A percentile compares a stretch with the other conserved stretches of the same genome.
These are phyloP conservation scores for Dolichoris vasculosae DNA, from an alignment of 1,140 invertebrate genomes.

Conservation along the genomic window DNA sequence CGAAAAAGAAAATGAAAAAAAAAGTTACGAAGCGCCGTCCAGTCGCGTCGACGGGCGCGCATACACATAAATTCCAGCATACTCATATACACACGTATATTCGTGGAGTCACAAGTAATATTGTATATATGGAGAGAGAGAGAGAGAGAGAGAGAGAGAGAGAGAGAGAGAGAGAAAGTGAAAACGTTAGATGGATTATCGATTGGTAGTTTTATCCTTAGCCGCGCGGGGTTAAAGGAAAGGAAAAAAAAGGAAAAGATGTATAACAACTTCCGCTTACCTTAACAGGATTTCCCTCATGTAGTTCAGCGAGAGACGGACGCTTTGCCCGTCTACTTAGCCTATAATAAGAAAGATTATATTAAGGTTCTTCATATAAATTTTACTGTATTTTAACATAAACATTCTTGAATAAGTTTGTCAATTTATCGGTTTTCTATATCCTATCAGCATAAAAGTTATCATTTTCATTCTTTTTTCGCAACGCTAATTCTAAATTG, in stretches of 20 bases:
- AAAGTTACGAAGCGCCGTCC: slow-evolving; percentile 36
- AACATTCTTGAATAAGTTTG: not conserved
- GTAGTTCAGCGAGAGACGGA: slow-evolving; percentile 83
- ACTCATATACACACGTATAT: not conserved
- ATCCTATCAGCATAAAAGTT: not conserved
- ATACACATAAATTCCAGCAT: not conserved
- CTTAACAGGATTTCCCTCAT: slow-evolving; percentile 75
- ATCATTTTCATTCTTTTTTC: not conserved
- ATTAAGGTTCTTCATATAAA: not conserved
- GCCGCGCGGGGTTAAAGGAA: slow-evolving; percentile 1
- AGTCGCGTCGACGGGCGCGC: slow-evolving; percentile 16
- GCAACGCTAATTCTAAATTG: not conserved
- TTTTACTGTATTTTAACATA: not conserved
- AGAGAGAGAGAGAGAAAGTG: not conserved
- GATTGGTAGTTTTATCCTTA: slow-evolving; percentile 38
- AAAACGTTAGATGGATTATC: slow-evolving; percentile 42
- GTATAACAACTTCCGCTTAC: slow-evolving; percentile 61
- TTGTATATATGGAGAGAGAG: not conserved
- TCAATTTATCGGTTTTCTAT: not conserved
- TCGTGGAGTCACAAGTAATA: not conserved
- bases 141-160: not conserved
- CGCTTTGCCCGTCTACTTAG: slow-evolving; percentile 80
- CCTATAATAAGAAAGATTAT: slow-evolving; percentile 59
- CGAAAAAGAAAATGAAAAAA: slow-evolving; percentile 7
- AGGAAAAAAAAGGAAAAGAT: slow-evolving; percentile 20